A percentile compares a stretch with the other conserved stretches of the same genome.
These are phyloP conservation scores for Uropsilus gracilis DNA, from an alignment of 2,113 vertebrate genomes.

Conservation along the genomic window DNA sequence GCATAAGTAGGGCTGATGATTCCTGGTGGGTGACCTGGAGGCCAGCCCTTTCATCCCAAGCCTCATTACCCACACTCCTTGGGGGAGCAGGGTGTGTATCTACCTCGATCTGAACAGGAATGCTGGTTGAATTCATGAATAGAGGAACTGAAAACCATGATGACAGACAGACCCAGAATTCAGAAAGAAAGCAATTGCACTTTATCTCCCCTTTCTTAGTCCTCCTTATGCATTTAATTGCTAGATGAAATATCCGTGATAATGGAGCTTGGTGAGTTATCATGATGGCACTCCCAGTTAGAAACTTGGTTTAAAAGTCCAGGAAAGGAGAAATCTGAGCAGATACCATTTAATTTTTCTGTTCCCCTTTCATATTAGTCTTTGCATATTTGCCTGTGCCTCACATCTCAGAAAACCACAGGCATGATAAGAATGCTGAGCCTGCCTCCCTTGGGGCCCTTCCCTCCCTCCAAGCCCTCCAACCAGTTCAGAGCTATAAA, in stretches of 20 bases:
- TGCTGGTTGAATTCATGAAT: background rate
- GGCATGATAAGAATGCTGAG: slow-evolving; percentile 70
- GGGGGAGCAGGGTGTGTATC: background rate
- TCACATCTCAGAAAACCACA: slow-evolving; percentile 68
- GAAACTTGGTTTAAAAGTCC: background rate
- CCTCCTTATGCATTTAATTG: background rate
- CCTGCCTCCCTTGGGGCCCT: slow-evolving; percentile 43
- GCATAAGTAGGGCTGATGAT: no score
- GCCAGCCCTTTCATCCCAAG: background rate
- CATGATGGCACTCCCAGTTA: background rate
- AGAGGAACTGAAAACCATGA: background rate
- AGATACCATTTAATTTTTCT: slow-evolving; percentile 7
- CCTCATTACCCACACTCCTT: background rate
- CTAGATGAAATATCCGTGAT: background rate
- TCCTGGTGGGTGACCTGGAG: background rate
- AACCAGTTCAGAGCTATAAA: slow-evolving; percentile 48
- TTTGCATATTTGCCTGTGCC: slow-evolving; percentile 51
- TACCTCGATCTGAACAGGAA: background rate
- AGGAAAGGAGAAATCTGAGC: slow-evolving; percentile 53
- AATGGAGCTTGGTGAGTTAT: background rate
- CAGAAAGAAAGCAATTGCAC: background rate
- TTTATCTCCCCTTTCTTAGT: background rate
- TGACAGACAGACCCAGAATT: background rate
- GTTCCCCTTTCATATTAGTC: slow-evolving; percentile 22
- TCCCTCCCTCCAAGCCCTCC: background rate